Base-by-base conservation (phyloP, 2,888 invertebrate genomes). In the Laspeyria flexula region DNA sequence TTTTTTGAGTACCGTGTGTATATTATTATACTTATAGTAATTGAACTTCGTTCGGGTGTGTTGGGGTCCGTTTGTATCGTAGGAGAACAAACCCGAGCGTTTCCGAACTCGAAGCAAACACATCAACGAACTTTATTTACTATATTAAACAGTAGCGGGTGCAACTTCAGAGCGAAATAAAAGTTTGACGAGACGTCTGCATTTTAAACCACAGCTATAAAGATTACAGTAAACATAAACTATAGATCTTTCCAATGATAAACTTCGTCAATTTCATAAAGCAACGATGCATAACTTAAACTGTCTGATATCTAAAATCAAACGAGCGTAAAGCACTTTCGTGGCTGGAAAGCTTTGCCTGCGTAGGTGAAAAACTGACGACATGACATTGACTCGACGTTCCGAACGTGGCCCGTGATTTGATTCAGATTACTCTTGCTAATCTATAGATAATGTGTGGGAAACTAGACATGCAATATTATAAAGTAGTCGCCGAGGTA, bases 281-380 rank as follows among this genome's bases (percentile, higher is more conserved):
- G 2, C 35, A 43, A 16, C 27, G 31, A 45, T 5, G n/a, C 23
- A 12, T n/a, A 3, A 16, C 30, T 23, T 9, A 2, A 43, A 10
- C 27, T n/a, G 27, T 23, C 13, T 11, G 50, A 50, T 56, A 47
- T 62, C 38, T 55, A 52, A 60, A 68, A 18, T 7, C 55, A 61
- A 55, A 53, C 54, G 34, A 61, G 55, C 58, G 31, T 16, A 39
- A 44, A 29, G n/a, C 16, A n/a, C 21, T 37, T 30, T 10, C 35
- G 13, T 25, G 9, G 18, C 33, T 53, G 42, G 68, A 71, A 69
- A 70, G 67, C 70, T 56, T 10, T 35, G 44, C 37, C 43, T 27
- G 4, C 5, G 42, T 13, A 34, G 31, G 48, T 44, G 50, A 48
- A 60, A 51, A 64, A 16, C 34, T 37, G 13, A 27, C 43, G 18